Evolutionary conservation across 2,888 invertebrate species (phyloP).

Genomic region (Hedychridium roseum): DNA sequence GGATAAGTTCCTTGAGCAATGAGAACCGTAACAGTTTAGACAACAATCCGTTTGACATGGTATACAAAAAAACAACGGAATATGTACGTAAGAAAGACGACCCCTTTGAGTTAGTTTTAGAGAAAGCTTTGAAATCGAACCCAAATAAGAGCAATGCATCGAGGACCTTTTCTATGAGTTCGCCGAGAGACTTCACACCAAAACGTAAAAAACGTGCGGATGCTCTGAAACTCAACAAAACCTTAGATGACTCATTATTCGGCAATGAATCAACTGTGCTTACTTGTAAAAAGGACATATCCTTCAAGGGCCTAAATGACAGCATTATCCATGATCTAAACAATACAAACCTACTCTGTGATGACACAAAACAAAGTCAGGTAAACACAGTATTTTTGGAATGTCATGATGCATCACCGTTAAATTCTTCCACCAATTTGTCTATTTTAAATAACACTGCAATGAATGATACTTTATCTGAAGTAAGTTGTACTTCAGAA

Average conservation of each 20-base stretch:
- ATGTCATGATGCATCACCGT: not conserved
- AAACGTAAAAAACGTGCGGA: conserved; percentile 29
- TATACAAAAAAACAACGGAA: conserved; percentile 47
- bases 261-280: conserved; percentile 7
- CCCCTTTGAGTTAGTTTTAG: conserved; percentile 53
- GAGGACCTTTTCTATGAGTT: conserved; percentile 18
- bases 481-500: conserved; percentile 14
- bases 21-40: conserved; percentile 43
- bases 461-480: conserved; percentile 49
- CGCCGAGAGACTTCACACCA: conserved; percentile 33
- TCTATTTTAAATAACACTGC: conserved; percentile 53
- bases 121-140: conserved; percentile 38
- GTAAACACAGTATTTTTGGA: not conserved
- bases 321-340: conserved; percentile 17
- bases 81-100: conserved; percentile 52
- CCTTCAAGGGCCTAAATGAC: conserved; percentile 1
- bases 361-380: conserved; percentile 8
- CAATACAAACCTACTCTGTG: conserved; percentile 18
- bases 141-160: conserved; percentile 4
- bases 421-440: conserved; percentile 15
- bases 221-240: conserved; percentile 44
- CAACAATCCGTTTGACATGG: conserved; percentile 57
- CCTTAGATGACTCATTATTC: conserved; percentile 35
- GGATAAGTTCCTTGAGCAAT: conserved; percentile 1
- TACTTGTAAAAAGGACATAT: not conserved